These are phyloP conservation scores for Morpho helenor DNA, from an alignment of 2,888 invertebrate species.

Conservation along the genomic window DNA sequence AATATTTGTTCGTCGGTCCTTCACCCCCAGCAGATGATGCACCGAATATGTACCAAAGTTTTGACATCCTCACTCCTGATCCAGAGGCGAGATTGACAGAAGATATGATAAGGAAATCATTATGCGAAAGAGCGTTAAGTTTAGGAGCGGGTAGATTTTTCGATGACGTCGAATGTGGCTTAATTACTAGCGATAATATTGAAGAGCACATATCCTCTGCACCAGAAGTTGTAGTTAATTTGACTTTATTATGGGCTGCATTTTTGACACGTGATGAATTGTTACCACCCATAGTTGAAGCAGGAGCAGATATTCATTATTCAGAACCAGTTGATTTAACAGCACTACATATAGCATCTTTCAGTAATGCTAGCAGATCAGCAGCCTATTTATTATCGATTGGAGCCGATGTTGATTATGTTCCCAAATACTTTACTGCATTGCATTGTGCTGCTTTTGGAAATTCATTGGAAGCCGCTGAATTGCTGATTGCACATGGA, in stretches of 20 bases:
- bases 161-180: constrained; percentile 86
- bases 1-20: constrained; percentile 88
- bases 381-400: constrained; percentile 83
- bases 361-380: constrained; percentile 86
- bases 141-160: constrained; percentile 83
- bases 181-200: constrained; percentile 80
- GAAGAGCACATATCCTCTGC: constrained; percentile 79
- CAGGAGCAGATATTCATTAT: constrained; percentile 85
- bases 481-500: constrained; percentile 85
- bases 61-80: constrained; percentile 83
- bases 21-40: constrained; percentile 90
- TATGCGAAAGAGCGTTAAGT: constrained; percentile 84
- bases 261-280: constrained; percentile 86
- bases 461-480: constrained; percentile 88
- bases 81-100: constrained; percentile 84
- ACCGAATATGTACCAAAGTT: constrained; percentile 88
- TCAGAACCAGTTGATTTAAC: constrained; percentile 86
- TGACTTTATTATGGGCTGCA: constrained; percentile 85
- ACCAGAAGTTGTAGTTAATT: constrained; percentile 84
- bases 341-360: constrained; percentile 87
- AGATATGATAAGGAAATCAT: constrained; percentile 83
- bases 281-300: constrained; percentile 81
- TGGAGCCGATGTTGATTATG: constrained; percentile 84
- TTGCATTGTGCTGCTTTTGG: constrained; percentile 94
- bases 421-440: constrained; percentile 87